Percentiles rank a stretch among this genome's conserved stretches.
Evolutionary conservation across 2,113 vertebrate species (phyloP).

Genomic region (Ageneiosus marmoratus): DNA sequence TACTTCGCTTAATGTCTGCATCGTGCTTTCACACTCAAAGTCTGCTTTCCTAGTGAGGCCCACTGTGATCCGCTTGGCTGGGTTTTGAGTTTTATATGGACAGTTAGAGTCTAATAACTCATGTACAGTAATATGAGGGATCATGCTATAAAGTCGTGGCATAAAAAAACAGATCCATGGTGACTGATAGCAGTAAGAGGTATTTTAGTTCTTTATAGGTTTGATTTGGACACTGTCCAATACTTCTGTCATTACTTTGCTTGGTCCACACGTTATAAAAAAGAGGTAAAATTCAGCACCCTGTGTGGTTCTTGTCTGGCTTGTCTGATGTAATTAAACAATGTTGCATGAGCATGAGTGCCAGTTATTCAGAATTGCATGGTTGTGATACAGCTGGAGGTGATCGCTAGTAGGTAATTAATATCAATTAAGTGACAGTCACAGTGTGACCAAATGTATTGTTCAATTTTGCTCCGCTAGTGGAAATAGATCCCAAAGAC

Average conservation of each 20-base stretch:
- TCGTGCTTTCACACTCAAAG: slow-evolving; percentile 25
- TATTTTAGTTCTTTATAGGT: slow-evolving; percentile 6
- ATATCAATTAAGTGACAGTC: no score
- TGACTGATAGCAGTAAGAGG: slow-evolving; percentile 1
- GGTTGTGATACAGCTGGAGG: neutral
- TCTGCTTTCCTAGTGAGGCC: slow-evolving; percentile 36
- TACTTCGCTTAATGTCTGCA: slow-evolving; percentile 49
- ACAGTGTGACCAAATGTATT: no score
- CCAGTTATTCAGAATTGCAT: neutral
- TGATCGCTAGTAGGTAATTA: neutral
- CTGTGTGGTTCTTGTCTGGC: neutral
- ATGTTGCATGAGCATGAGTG: neutral
- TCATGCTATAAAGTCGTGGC: neutral
- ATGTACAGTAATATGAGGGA: slow-evolving; percentile 12
- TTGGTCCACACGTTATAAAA: neutral
- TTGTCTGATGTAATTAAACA: neutral
- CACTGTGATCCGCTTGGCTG: slow-evolving; percentile 27
- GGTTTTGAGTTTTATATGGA: slow-evolving; percentile 47
- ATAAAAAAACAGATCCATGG: slow-evolving; percentile 8
- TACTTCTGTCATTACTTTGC: neutral
- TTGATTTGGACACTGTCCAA: neutral
- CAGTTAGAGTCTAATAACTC: slow-evolving; percentile 31
- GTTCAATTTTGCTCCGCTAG: no score
- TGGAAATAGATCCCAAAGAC: no score
- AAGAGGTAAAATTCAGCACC: neutral